Conservation (phyloP, 2,113 vertebrate genomes). For the Piprites chloris region DNA sequence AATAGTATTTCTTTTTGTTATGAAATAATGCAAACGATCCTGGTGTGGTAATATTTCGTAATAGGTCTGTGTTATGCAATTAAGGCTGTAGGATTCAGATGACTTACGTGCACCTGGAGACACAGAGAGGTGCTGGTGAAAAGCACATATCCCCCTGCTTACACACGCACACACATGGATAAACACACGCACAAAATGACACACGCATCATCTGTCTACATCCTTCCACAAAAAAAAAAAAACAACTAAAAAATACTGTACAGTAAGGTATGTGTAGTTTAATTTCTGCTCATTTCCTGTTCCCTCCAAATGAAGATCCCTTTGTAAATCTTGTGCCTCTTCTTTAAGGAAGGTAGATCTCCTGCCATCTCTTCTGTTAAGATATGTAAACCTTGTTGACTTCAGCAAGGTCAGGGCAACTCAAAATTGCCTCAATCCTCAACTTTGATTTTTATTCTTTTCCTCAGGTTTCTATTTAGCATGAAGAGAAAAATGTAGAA, state of each 20-base stretch:
- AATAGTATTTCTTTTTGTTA: constrained; percentile 57
- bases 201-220: not conserved
- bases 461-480: not conserved
- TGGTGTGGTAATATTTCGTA: constrained; percentile 48
- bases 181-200: not conserved
- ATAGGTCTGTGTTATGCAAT: constrained; percentile 38
- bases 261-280: not conserved
- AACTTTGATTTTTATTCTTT: not conserved
- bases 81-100: not conserved
- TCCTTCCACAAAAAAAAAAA: not conserved
- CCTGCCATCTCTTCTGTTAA: not conserved
- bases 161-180: not conserved
- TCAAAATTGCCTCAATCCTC: not conserved
- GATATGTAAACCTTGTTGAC: not conserved
- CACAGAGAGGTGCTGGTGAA: not conserved
- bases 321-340: not conserved
- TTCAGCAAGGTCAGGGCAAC: not conserved
- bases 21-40: constrained; percentile 53
- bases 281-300: not conserved
- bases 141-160: not conserved
- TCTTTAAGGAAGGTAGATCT: not conserved
- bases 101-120: constrained; percentile 13
- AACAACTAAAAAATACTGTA: not conserved
- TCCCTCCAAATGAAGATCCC: not conserved
- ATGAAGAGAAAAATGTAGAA: not conserved